These are phyloP conservation scores for Holotrichia oblita DNA, from an alignment of 1,140 invertebrate species.

Conservation along the genomic window DNA sequence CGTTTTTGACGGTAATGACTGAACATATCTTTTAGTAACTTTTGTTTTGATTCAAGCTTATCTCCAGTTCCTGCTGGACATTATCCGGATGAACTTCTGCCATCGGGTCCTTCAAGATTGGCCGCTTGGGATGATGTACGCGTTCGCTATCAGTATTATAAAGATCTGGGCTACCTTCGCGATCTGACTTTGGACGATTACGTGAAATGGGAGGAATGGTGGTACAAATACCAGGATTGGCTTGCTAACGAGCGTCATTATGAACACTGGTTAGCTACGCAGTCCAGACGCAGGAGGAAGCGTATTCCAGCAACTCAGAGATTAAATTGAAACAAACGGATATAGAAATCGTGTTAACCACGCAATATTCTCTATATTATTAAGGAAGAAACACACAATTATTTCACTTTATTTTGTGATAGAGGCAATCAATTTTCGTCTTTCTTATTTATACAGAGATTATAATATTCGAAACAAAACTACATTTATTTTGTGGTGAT, in stretches of 20 bases:
- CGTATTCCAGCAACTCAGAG: constrained; percentile 63
- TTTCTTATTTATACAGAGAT: constrained; percentile 1
- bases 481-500: not conserved
- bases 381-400: constrained; percentile 2
- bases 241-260: constrained; percentile 83
- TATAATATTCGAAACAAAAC: not conserved
- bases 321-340: constrained; percentile 56
- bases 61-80: constrained; percentile 78
- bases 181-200: constrained; percentile 83
- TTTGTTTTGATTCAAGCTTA: constrained; percentile 58
- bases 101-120: constrained; percentile 74
- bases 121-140: constrained; percentile 86
- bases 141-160: constrained; percentile 86
- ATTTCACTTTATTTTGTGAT: constrained; percentile 19
- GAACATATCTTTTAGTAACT: too few relatives aligned
- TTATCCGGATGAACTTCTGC: constrained; percentile 77
- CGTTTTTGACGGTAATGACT: too few relatives aligned
- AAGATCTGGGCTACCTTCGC: constrained; percentile 83
- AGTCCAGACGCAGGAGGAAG: constrained; percentile 62
- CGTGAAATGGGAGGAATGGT: constrained; percentile 93
- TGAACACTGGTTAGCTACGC: constrained; percentile 74
- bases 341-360: not conserved
- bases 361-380: not conserved
- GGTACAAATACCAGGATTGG: constrained; percentile 93
- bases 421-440: not conserved